These are phyloP conservation scores for Gracilinanus agilis DNA, from an alignment of 2,113 vertebrate genomes.

Conservation along the genomic window DNA sequence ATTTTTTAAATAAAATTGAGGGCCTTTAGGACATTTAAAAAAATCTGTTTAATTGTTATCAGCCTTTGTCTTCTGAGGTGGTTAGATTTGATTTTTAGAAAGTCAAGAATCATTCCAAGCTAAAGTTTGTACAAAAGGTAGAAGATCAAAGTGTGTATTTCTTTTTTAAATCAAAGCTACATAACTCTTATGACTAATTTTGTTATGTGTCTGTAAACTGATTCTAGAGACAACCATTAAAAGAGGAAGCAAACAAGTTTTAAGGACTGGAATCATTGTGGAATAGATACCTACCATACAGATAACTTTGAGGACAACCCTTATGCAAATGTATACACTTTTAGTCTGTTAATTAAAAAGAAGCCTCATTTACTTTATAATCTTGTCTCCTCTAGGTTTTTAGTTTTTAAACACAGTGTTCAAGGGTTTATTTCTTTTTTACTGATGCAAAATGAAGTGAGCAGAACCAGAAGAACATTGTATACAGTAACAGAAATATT, in stretches of 20 bases:
- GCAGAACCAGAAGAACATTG: no score
- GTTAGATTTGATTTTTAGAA: conserved; percentile 6
- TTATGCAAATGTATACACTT: background rate
- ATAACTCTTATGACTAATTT: background rate
- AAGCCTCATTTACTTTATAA: background rate
- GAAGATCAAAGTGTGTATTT: background rate
- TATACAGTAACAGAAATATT: no score
- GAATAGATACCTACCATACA: background rate
- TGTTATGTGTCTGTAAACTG: background rate
- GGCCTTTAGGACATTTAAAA: background rate
- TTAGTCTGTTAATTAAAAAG: background rate
- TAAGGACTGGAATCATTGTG: background rate
- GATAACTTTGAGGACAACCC: background rate
- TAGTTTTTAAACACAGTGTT: background rate
- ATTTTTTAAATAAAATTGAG: background rate
- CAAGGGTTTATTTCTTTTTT: background rate
- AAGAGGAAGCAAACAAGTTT: background rate
- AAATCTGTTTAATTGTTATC: background rate
- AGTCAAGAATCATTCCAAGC: background rate
- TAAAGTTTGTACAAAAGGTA: background rate
- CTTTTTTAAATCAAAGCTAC: conserved; percentile 11
- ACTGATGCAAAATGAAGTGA: background rate
- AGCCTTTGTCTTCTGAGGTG: background rate
- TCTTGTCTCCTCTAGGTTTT: background rate
- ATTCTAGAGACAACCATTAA: background rate